These are phyloP conservation scores for Nyctereutes procyonoides DNA, from an alignment of 2,113 vertebrate species.

Conservation along the genomic window DNA sequence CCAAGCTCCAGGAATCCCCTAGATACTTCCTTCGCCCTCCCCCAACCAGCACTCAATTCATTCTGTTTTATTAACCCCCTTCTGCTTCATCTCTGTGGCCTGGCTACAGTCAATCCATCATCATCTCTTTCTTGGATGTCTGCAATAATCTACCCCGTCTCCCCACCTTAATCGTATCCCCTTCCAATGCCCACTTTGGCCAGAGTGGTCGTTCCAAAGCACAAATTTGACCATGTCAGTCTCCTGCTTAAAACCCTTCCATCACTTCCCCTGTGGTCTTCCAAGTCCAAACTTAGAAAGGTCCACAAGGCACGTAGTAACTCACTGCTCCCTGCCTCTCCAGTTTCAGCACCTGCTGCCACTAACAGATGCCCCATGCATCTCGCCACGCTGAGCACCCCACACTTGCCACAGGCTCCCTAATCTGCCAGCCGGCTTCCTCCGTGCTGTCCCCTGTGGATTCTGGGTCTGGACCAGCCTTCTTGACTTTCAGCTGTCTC, in stretches of 20 bases:
- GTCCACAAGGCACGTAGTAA: not conserved
- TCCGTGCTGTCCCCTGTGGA: not conserved
- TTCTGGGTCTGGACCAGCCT: not conserved
- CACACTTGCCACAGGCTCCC: not conserved
- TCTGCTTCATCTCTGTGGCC: not conserved
- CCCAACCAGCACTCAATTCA: too few relatives aligned
- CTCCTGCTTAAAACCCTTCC: slow-evolving; percentile 40
- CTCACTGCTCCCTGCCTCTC: slow-evolving; percentile 11
- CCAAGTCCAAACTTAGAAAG: slow-evolving; percentile 70
- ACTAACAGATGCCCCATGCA: not conserved
- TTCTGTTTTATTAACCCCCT: not conserved
- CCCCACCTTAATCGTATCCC: not conserved
- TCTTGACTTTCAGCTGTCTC: not conserved
- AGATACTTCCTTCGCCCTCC: not conserved
- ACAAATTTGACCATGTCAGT: not conserved
- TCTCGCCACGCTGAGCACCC: not conserved
- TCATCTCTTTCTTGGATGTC: not conserved
- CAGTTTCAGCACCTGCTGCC: slow-evolving; percentile 58
- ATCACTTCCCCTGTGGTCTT: not conserved
- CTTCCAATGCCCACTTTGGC: not conserved
- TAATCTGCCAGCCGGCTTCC: not conserved
- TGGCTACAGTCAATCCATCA: not conserved
- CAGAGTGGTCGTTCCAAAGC: not conserved
- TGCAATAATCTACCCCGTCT: not conserved
- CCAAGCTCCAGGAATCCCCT: not conserved